Percentiles rank a stretch among this genome's conserved stretches.
Conservation (phyloP, 2,888 invertebrate species). For the Lordiphosa andalusiaca region DNA sequence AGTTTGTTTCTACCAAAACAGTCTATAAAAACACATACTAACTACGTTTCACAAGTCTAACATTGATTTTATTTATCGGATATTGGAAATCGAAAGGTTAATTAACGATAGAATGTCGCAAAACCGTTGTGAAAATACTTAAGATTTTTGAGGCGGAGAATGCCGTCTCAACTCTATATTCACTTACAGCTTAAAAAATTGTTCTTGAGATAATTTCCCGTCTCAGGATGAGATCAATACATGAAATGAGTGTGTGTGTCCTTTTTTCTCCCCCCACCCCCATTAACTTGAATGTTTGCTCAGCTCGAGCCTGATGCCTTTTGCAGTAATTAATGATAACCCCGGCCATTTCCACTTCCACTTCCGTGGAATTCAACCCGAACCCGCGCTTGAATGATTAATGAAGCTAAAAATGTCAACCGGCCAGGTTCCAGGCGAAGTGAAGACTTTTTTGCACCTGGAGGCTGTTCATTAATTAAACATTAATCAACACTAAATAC, state of each 20-base stretch:
- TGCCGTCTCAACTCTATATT: too few species aligned
- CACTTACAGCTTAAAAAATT: too few species aligned
- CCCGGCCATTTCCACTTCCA: slow-evolving; percentile 3
- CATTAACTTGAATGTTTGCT: slow-evolving; percentile 52
- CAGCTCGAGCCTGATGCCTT: slow-evolving; percentile 40
- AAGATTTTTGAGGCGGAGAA: too few species aligned
- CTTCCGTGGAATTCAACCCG: neutral
- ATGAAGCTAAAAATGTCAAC: slow-evolving; percentile 65
- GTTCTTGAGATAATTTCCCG: neutral
- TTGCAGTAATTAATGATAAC: slow-evolving; percentile 62
- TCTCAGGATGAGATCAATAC: slow-evolving; percentile 1
- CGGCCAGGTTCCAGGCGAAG: slow-evolving; percentile 10
- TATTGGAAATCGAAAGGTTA: too few species aligned
- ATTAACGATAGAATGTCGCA: too few species aligned
- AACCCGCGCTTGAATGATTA: slow-evolving; percentile 59
- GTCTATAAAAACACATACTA: too few species aligned
- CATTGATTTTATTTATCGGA: too few species aligned
- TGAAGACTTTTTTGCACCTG: slow-evolving; percentile 28
- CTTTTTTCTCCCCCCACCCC: slow-evolving; percentile 23
- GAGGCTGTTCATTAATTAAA: slow-evolving; percentile 53
- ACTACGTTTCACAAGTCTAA: too few species aligned
- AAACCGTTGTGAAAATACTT: too few species aligned
- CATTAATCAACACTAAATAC: slow-evolving; percentile 68
- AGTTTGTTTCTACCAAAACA: too few species aligned
- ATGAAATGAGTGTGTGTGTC: slow-evolving; percentile 14